Evolutionary conservation across 2,888 invertebrate species (phyloP).

Genomic region (Stenotaenia linearis): DNA sequence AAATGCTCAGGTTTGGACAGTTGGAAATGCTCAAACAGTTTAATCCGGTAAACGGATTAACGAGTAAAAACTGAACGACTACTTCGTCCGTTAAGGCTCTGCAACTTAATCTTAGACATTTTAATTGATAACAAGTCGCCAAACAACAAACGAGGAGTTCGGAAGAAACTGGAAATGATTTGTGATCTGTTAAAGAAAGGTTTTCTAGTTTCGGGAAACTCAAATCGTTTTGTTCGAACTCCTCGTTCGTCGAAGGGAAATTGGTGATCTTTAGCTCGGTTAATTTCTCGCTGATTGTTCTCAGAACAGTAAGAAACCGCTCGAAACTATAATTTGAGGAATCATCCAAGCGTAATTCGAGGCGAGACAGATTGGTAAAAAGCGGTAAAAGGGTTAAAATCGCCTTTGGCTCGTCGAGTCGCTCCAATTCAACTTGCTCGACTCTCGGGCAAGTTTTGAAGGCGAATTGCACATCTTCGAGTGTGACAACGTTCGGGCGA

Average conservation of each 20-base stretch:
- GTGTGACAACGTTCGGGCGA: background rate
- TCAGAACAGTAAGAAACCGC: background rate
- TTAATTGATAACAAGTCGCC: background rate
- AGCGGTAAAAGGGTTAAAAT: background rate
- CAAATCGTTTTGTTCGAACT: background rate
- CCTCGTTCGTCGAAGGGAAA: background rate
- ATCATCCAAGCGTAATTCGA: background rate
- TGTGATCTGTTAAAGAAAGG: background rate
- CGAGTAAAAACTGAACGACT: background rate
- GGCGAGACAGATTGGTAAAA: background rate
- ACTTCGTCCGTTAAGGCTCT: background rate
- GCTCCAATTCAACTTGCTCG: background rate
- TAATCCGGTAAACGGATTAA: background rate
- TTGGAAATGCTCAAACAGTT: background rate
- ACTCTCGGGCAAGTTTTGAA: background rate
- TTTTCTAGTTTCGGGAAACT: background rate
- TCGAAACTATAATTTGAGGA: background rate
- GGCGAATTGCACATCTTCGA: background rate
- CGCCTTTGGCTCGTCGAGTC: background rate
- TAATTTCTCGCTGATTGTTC: background rate
- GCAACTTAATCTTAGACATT: background rate
- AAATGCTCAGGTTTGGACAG: background rate
- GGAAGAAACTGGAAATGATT: background rate
- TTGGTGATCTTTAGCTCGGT: background rate
- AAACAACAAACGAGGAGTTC: background rate